phyloP scores from a whole-genome alignment of 2,113 vertebrate genomes.

The Garra rufa region DNA sequence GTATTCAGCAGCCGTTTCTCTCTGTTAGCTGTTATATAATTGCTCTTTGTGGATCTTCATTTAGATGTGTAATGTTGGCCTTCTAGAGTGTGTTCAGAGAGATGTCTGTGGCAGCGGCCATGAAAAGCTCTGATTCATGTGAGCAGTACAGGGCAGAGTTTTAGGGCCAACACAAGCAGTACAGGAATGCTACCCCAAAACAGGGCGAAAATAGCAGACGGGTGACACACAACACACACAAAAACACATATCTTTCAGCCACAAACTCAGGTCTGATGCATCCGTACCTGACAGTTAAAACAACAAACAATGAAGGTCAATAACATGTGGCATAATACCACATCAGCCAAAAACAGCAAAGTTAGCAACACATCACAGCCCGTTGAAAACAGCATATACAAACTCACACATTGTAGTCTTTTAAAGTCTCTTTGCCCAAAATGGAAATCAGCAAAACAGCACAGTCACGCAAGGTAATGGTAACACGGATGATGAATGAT shows the following conservation, averaged over 20 bases:
- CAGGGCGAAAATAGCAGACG: conserved; percentile 65
- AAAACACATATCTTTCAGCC: conserved; percentile 29
- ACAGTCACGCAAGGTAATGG: background rate
- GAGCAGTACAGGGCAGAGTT: conserved; percentile 69
- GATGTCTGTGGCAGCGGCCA: conserved; percentile 75
- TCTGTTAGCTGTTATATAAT: conserved; percentile 71
- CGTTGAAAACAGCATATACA: background rate
- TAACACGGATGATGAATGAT: background rate
- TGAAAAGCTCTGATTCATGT: conserved; percentile 85
- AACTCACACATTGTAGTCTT: conserved; percentile 10
- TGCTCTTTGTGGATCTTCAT: conserved; percentile 71
- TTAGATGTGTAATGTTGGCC: conserved; percentile 76
- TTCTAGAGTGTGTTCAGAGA: conserved; percentile 74
- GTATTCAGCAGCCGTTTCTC: conserved; percentile 7
- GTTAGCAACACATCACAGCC: conserved; percentile 1
- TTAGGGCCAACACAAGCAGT: conserved; percentile 83
- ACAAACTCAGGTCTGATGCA: conserved; percentile 3
- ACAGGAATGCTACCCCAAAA: conserved; percentile 75
- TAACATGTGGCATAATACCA: background rate
- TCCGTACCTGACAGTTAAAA: conserved; percentile 9
- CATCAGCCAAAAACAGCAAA: background rate
- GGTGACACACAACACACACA: conserved; percentile 53
- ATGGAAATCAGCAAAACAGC: background rate
- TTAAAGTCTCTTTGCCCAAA: background rate
- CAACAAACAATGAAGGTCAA: conserved; percentile 12